Evolutionary conservation across 2,797 vertebrate species (phyloP).

Genomic region (Kryptopterus vitreolus): DNA sequence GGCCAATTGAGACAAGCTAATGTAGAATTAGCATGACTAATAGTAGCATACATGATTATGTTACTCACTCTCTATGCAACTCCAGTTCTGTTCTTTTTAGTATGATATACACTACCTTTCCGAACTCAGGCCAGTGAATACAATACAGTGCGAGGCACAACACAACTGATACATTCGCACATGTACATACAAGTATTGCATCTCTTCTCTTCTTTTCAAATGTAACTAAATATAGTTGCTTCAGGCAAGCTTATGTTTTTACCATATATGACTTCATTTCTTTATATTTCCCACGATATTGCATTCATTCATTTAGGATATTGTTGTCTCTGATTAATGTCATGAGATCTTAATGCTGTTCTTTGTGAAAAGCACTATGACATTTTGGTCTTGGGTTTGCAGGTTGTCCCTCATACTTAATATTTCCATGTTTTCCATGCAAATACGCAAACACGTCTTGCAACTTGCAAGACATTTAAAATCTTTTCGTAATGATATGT

Average conservation of each 20-base stretch:
- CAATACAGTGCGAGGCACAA: neutral
- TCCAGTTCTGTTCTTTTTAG: neutral
- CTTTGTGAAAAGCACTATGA: neutral
- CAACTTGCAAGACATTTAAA: neutral
- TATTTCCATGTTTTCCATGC: neutral
- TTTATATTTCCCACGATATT: neutral
- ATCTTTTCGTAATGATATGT: neutral
- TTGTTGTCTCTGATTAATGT: neutral
- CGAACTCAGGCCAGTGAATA: neutral
- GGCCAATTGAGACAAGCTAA: neutral
- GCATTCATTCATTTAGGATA: neutral
- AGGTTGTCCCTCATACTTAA: neutral
- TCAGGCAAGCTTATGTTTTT: neutral
- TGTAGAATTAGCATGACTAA: neutral
- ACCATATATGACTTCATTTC: neutral
- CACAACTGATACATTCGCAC: neutral
- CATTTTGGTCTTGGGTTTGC: neutral
- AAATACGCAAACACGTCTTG: neutral
- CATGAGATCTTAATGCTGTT: neutral
- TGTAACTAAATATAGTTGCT: conserved; percentile 8
- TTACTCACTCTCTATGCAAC: neutral
- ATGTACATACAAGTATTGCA: neutral
- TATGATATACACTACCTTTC: neutral
- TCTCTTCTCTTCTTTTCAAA: neutral
- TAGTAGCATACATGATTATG: neutral